These are phyloP conservation scores for Hartigia nigra DNA, from an alignment of 2,888 invertebrate genomes.

Conservation along the genomic window DNA sequence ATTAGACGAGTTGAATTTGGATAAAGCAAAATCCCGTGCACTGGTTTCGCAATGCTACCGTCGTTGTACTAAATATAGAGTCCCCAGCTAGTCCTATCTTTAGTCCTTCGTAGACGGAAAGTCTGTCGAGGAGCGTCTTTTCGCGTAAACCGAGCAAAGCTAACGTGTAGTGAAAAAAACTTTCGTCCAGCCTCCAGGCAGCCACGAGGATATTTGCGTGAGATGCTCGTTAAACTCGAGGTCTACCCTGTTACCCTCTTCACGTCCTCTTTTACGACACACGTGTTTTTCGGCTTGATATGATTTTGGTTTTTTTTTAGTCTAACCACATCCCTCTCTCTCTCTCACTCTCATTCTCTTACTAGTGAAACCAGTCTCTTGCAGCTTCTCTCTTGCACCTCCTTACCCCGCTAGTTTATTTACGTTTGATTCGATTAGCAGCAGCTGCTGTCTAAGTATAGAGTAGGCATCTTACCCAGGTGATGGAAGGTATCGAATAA, in stretches of 20 bases:
- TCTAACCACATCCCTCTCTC: not conserved
- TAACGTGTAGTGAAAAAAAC: not conserved
- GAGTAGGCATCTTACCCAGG: conserved; percentile 32
- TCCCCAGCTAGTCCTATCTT: conserved; percentile 33
- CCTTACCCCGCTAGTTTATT: conserved; percentile 49
- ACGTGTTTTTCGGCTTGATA: not conserved
- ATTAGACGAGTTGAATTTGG: not conserved
- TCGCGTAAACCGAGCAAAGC: not conserved
- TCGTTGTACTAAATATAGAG: conserved; percentile 50
- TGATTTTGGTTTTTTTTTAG: not conserved
- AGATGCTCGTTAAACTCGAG: not conserved
- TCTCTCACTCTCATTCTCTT: conserved; percentile 11
- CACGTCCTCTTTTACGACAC: not conserved
- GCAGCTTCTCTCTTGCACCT: conserved; percentile 15
- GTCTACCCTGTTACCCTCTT: not conserved
- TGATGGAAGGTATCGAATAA: conserved; percentile 50
- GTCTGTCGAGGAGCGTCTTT: not conserved
- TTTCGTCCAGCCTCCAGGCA: not conserved
- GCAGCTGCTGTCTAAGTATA: conserved; percentile 54
- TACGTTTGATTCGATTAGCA: conserved; percentile 56
- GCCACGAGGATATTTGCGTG: conserved; percentile 1
- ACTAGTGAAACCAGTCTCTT: not conserved
- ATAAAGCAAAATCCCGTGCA: not conserved
- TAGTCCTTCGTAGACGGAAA: conserved; percentile 26
- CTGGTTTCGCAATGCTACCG: not conserved